Percentiles rank a stretch among this genome's conserved stretches.
These are phyloP conservation scores for Cloeon dipterum DNA, from an alignment of 2,888 invertebrate genomes.

Conservation along the genomic window DNA sequence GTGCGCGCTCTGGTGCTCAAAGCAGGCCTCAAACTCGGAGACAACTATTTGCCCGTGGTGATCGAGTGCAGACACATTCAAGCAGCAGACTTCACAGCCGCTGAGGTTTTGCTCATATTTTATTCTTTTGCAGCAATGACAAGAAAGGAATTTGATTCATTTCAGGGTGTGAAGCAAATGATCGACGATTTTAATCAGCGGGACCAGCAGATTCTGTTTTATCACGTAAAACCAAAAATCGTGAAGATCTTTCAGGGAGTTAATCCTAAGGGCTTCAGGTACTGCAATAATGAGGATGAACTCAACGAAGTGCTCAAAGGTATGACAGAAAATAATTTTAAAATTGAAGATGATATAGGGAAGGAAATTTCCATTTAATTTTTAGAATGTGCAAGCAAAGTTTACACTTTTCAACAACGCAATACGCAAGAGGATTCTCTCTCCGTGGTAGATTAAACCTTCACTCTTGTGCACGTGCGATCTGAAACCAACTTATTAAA, in stretches of 20 bases:
- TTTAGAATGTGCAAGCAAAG: constrained; percentile 5
- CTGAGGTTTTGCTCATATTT: constrained; percentile 23
- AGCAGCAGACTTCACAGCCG: constrained; percentile 40
- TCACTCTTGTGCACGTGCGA: too few species aligned
- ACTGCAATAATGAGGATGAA: constrained; percentile 26
- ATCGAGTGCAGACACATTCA: constrained; percentile 36
- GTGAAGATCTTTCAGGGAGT: constrained; percentile 31
- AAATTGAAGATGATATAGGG: too few species aligned
- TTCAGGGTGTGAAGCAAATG: constrained; percentile 34
- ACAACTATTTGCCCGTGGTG: constrained; percentile 29
- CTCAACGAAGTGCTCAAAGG: constrained; percentile 25
- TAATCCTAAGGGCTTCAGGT: constrained; percentile 27
- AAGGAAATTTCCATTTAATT: neutral
- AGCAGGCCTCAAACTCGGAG: constrained; percentile 34
- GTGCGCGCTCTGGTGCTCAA: constrained; percentile 44
- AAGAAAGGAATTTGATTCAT: neutral
- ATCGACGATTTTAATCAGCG: constrained; percentile 31
- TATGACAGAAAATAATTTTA: too few species aligned
- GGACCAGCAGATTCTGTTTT: constrained; percentile 30
- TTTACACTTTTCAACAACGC: constrained; percentile 2
- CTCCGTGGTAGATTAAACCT: too few species aligned
- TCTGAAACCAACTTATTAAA: too few species aligned
- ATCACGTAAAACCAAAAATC: constrained; percentile 31
- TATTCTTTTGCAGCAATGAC: neutral
- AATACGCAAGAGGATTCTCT: too few species aligned